Conservation (phyloP, 2,888 invertebrate species). For the Rosalia funebris region DNA sequence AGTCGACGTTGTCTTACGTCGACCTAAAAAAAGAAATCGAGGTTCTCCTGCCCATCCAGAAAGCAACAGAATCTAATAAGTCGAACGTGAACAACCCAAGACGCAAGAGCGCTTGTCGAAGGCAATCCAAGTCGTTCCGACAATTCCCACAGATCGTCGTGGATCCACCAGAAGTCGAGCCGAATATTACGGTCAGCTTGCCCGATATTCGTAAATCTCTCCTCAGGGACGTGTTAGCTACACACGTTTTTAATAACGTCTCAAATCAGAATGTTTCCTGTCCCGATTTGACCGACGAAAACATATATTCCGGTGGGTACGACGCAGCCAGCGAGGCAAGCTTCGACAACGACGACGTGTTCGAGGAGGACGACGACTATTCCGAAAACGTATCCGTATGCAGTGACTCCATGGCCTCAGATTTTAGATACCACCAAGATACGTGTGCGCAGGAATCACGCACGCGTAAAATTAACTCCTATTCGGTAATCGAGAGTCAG, state of each 20-base stretch:
- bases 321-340: slow-evolving; percentile 31
- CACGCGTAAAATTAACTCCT: slow-evolving; percentile 35
- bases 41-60: slow-evolving; percentile 56
- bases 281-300: slow-evolving; percentile 54
- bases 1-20: slow-evolving; percentile 58
- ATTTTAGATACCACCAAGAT: slow-evolving; percentile 23
- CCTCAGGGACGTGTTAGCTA: slow-evolving; percentile 24
- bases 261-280: slow-evolving; percentile 55
- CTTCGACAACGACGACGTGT: slow-evolving; percentile 28
- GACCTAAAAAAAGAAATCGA: slow-evolving; percentile 61
- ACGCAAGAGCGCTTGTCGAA: slow-evolving; percentile 42
- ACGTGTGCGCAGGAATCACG: slow-evolving; percentile 17
- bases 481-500: slow-evolving; percentile 34
- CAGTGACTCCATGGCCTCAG: slow-evolving; percentile 31
- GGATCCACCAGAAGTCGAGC: slow-evolving; percentile 54
- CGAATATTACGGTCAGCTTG: slow-evolving; percentile 57
- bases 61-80: slow-evolving; percentile 33
- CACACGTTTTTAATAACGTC: slow-evolving; percentile 46
- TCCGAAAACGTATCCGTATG: slow-evolving; percentile 33
- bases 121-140: slow-evolving; percentile 56
- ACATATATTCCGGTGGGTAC: slow-evolving; percentile 34
- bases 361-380: slow-evolving; percentile 33
- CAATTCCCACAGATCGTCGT: slow-evolving; percentile 57
- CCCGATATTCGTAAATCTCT: slow-evolving; percentile 55
- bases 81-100: slow-evolving; percentile 44